Evolutionary conservation across 2,888 invertebrate genomes (phyloP).

Genomic region (Alloscopus bannaensis): DNA sequence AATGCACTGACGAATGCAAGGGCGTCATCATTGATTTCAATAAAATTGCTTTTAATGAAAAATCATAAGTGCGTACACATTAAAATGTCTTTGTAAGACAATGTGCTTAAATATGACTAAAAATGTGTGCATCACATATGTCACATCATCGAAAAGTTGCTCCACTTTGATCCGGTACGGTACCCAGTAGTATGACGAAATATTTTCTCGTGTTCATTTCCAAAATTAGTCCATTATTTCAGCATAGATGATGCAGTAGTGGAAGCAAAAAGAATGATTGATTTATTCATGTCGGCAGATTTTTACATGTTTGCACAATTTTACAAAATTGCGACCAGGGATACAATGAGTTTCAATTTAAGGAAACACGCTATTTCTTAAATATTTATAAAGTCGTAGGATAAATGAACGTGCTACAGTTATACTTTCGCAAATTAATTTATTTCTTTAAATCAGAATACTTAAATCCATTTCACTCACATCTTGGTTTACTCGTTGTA

Average conservation of each 20-base stretch:
- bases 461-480: not conserved
- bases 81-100: too few relatives aligned
- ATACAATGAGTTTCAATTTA: not conserved
- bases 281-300: not conserved
- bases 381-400: not conserved
- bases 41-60: too few relatives aligned
- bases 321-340: not conserved
- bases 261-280: not conserved
- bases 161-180: too few relatives aligned
- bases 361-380: not conserved
- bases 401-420: not conserved
- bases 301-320: not conserved
- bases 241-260: too few relatives aligned
- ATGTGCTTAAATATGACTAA: too few relatives aligned
- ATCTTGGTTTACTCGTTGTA: constrained; percentile 20
- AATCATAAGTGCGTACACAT: too few relatives aligned
- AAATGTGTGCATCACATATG: too few relatives aligned
- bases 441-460: not conserved
- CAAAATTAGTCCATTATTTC: not conserved
- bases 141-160: too few relatives aligned
- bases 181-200: too few relatives aligned
- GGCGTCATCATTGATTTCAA: too few relatives aligned
- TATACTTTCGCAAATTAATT: not conserved
- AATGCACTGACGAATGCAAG: too few relatives aligned
- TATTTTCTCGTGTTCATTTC: not conserved